Percentiles rank a stretch among this genome's conserved stretches.
Evolutionary conservation across 2,888 invertebrate species (phyloP).

Genomic region (Agrochola circellaris): DNA sequence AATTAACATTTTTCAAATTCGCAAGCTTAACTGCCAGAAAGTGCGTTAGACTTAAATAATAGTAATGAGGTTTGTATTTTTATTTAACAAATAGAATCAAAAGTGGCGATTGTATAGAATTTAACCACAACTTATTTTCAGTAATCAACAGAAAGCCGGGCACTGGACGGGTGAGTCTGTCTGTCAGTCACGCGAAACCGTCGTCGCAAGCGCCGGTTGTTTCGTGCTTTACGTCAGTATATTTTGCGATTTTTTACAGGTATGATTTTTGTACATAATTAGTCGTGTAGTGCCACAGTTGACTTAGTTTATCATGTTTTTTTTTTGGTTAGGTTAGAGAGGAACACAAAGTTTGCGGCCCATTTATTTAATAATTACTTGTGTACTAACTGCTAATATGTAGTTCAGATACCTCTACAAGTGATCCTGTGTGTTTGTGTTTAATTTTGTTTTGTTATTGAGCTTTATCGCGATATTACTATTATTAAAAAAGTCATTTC

Average conservation of each 20-base stretch:
- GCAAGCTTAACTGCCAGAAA: no score
- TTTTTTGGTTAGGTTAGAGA: neutral
- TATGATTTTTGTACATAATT: constrained; percentile 11
- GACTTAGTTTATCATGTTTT: neutral
- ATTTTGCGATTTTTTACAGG: neutral
- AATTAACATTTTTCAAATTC: no score
- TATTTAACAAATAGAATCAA: neutral
- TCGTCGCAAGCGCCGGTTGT: constrained; percentile 1
- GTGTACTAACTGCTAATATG: neutral
- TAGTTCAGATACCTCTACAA: neutral
- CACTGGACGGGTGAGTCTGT: neutral
- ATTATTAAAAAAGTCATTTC: neutral
- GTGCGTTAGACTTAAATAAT: no score
- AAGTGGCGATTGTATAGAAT: neutral
- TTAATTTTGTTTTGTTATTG: neutral
- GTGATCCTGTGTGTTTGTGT: neutral
- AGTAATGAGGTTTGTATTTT: neutral
- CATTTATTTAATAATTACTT: neutral
- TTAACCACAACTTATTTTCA: neutral
- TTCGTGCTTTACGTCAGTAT: neutral
- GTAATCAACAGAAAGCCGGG: neutral
- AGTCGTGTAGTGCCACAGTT: neutral
- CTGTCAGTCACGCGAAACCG: constrained; percentile 8
- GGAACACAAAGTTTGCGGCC: no score
- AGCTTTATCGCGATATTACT: neutral